phyloP scores from a whole-genome alignment of 2,797 vertebrate species.

The Furcifer pardalis region DNA sequence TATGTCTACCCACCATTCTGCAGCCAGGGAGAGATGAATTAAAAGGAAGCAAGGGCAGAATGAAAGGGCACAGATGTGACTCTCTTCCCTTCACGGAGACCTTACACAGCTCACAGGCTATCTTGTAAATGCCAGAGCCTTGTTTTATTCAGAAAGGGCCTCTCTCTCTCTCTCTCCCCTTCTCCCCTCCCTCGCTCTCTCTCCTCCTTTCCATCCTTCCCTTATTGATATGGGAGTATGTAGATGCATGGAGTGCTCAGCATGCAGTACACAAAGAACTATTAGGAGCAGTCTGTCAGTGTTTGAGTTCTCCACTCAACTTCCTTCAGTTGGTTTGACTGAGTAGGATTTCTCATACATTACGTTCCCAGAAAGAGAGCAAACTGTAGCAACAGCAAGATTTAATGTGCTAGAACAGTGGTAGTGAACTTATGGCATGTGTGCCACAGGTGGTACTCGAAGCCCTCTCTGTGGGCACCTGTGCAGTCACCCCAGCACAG shows the following conservation, averaged over 20 bases:
- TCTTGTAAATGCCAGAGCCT: background rate
- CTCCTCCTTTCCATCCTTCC: accelerated
- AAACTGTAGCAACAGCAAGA: constrained; percentile 27
- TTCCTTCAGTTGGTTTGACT: constrained; percentile 39
- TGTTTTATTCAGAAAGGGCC: background rate
- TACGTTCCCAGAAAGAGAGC: constrained; percentile 16
- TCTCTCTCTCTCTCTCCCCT: background rate
- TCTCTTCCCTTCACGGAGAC: constrained; percentile 30
- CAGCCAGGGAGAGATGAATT: background rate
- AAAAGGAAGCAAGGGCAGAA: background rate
- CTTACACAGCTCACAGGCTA: accelerated
- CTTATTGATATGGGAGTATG: constrained; percentile 27
- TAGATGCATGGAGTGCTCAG: constrained; percentile 15
- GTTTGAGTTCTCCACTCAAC: constrained; percentile 35
- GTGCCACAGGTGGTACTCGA: too few species aligned
- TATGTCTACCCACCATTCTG: background rate
- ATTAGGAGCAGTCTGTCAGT: constrained; percentile 41
- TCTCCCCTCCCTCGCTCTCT: too few species aligned
- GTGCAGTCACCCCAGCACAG: too few species aligned
- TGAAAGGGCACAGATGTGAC: background rate
- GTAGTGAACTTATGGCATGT: too few species aligned
- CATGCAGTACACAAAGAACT: constrained; percentile 38
- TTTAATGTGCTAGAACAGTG: constrained; percentile 16
- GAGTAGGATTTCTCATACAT: constrained; percentile 40
- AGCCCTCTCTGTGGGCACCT: too few species aligned